Evolutionary conservation across 1,140 invertebrate genomes (phyloP), one percentile per base, ranked within the genome.

Genomic region (Agraylea sexmaculata): DNA sequence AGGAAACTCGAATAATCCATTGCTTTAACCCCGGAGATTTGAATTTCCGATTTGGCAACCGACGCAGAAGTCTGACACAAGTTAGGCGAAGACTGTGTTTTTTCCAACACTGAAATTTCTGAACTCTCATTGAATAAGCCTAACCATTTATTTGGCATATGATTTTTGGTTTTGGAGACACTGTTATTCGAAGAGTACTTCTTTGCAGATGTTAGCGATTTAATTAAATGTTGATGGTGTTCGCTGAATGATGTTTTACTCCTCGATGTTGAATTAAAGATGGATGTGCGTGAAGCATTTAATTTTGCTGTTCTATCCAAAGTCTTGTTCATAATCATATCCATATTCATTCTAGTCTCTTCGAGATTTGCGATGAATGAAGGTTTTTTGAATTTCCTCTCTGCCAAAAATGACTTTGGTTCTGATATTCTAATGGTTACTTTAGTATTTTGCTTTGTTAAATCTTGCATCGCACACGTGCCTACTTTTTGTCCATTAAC

Each of bases 1-100:
- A 43, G 17, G 13, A 43, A 43, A 15, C 41, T 43, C 4, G 41
- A 43, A 29, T 43, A 43, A 37, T 43, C 34, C 6, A 43, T 43
- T 31, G 36, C 41, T 29, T 37, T 43, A 2, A 43, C 25, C n/a
- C 41, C 41, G 2, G 41, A 43, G 22, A 43, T 43, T 11, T 29
- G n/a, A n/a, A n/a, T 16, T 43, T 43, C 41, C 5, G 19, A 16
- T 2, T 12, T 6, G 13, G 19, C 36, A 3, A 28, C 32, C 30
- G 41, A 43, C 2, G 32, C 25, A 1, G 19, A 23, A 16, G 13
- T 7, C 13, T 43, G 16, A 11, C 33, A n/a, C 12, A 43, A 11
- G 31, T 43, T 36, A 7, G 41, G 41, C 3, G 41, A 43, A 1
- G 41, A 43, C 23, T 21, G 4, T 13, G 41, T 29, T 30, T 43